A percentile compares a stretch with the other conserved stretches of the same genome.
Evolutionary conservation across 2,113 vertebrate species (phyloP).

Genomic region (Paradoxurus hermaphroditus): DNA sequence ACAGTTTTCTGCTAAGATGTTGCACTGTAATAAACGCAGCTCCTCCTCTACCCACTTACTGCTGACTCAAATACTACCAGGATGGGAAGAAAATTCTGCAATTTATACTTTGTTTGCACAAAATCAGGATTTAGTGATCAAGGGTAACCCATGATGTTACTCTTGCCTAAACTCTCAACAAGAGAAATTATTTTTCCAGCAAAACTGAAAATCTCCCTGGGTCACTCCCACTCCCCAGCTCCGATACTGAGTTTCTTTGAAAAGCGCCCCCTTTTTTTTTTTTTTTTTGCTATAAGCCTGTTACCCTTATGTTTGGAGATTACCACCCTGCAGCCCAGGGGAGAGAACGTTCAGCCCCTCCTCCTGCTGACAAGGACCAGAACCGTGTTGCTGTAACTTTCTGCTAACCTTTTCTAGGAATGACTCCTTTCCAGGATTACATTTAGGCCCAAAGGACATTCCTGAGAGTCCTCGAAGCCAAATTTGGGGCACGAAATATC

Average conservation of each 20-base stretch:
- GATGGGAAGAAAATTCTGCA: not conserved
- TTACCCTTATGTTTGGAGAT: not conserved
- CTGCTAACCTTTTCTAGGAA: not conserved
- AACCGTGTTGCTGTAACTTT: not conserved
- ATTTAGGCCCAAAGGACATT: not conserved
- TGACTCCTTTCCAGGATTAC: not conserved
- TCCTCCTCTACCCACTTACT: not conserved
- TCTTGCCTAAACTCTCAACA: not conserved
- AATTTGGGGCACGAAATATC: not conserved
- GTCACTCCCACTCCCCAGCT: not conserved
- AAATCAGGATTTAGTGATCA: slow-evolving; percentile 9
- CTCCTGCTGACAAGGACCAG: not conserved
- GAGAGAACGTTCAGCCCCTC: not conserved
- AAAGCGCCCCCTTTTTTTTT: not conserved
- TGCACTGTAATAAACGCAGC: not conserved
- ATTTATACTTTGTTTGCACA: not conserved
- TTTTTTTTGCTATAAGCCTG: not conserved
- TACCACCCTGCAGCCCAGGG: not conserved
- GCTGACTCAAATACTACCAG: not conserved
- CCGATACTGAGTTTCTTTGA: not conserved
- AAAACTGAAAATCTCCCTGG: not conserved
- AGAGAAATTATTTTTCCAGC: not conserved
- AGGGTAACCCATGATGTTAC: not conserved
- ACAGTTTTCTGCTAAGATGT: not conserved
- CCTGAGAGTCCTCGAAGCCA: not conserved